Evolutionary conservation across 2,888 invertebrate species (phyloP).

Genomic region (Heliconius hortense): DNA sequence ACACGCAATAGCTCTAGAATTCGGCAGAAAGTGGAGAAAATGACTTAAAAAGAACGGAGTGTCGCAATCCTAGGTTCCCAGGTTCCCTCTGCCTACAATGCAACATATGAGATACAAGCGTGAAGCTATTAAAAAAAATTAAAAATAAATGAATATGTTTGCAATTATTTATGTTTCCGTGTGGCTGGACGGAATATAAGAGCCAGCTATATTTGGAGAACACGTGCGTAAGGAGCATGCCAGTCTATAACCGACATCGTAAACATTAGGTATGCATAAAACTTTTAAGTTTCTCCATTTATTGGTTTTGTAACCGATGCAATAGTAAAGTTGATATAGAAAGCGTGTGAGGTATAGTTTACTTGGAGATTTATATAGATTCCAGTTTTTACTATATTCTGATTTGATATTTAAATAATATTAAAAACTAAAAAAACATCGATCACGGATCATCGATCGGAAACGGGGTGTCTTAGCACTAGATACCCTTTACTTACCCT

Average conservation of each 20-base stretch:
- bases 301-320: background rate
- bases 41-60: background rate
- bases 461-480: background rate
- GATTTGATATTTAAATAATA: background rate
- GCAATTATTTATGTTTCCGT: slow-evolving; percentile 28
- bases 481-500: background rate
- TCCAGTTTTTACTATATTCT: no score
- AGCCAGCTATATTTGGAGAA: slow-evolving; percentile 36
- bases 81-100: background rate
- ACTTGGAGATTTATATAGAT: background rate
- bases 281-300: slow-evolving; percentile 20
- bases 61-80: background rate
- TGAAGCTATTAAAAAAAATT: background rate
- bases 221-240: slow-evolving; percentile 33
- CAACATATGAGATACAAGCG: background rate
- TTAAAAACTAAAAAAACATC: no score
- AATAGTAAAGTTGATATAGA: background rate
- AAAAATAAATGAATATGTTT: slow-evolving; percentile 6
- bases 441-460: no score
- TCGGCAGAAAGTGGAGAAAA: background rate
- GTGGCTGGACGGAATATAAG: slow-evolving; percentile 17
- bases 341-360: background rate
- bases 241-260: slow-evolving; percentile 26
- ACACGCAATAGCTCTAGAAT: background rate
- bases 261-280: slow-evolving; percentile 32